A percentile compares a stretch with the other conserved stretches of the same genome.
These are phyloP conservation scores for Orthonyx spaldingii DNA, from an alignment of 2,113 vertebrate species.

Conservation along the genomic window DNA sequence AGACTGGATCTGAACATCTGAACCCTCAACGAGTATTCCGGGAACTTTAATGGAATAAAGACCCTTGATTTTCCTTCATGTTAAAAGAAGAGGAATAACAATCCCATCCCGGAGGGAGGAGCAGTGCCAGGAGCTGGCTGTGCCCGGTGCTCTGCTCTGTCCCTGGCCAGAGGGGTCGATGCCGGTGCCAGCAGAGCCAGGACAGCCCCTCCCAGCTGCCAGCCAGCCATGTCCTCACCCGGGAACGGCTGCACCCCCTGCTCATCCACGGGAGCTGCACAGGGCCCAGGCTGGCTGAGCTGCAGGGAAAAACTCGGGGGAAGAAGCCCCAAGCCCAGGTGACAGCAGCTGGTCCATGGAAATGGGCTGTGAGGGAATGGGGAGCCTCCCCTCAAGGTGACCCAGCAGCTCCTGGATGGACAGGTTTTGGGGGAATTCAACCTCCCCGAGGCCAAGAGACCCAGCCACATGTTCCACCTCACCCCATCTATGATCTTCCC, in stretches of 20 bases:
- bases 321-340: background rate
- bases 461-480: background rate
- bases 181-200: background rate
- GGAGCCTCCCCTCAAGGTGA: background rate
- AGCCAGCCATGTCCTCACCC: background rate
- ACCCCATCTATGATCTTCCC: background rate
- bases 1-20: background rate
- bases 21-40: background rate
- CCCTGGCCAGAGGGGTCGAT: background rate
- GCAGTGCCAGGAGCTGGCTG: background rate
- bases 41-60: background rate
- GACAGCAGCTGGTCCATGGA: accelerated
- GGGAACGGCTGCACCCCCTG: background rate
- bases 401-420: background rate
- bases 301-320: background rate
- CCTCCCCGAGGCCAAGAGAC: background rate
- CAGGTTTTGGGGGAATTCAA: background rate
- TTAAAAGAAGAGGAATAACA: accelerated
- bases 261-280: background rate
- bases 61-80: background rate
- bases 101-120: background rate
- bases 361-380: background rate
- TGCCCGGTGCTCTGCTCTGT: background rate
- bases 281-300: background rate
- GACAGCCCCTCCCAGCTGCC: background rate